Conservation (phyloP, 1,140 invertebrate genomes). For the Anoplophora glabripennis region DNA sequence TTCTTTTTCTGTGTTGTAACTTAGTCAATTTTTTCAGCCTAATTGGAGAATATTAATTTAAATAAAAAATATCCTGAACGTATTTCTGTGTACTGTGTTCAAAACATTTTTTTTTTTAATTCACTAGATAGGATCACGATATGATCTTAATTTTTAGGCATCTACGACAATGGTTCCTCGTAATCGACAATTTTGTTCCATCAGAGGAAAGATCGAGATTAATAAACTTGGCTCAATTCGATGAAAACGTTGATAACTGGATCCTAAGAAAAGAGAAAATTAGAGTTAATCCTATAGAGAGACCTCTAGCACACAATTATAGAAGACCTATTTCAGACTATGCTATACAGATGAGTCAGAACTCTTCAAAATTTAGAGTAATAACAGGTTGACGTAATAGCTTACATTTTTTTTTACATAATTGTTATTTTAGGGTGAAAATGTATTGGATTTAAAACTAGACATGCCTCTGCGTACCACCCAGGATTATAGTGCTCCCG, state of each 20-base stretch:
- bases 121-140: too few species aligned
- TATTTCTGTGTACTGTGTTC: too few species aligned
- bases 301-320: constrained; percentile 45
- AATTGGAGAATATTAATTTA: too few species aligned
- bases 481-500: constrained; percentile 61
- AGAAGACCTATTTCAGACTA: constrained; percentile 69
- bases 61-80: too few species aligned
- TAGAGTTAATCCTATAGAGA: constrained; percentile 34
- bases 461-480: constrained; percentile 78
- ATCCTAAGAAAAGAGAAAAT: constrained; percentile 45
- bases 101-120: too few species aligned
- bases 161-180: constrained; percentile 77
- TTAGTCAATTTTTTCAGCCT: too few species aligned
- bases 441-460: constrained; percentile 78
- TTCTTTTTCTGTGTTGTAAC: too few species aligned
- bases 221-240: constrained; percentile 73
- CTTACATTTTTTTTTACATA: constrained; percentile 35
- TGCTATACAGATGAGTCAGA: constrained; percentile 57
- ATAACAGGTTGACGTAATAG: not conserved
- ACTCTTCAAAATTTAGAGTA: constrained; percentile 38
- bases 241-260: constrained; percentile 89
- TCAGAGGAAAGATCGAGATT: constrained; percentile 83
- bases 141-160: constrained; percentile 48
- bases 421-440: constrained; percentile 72
- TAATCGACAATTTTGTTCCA: constrained; percentile 97